Conservation (phyloP, 2,888 invertebrate species). For the Hermaeophaga mercurialis region DNA sequence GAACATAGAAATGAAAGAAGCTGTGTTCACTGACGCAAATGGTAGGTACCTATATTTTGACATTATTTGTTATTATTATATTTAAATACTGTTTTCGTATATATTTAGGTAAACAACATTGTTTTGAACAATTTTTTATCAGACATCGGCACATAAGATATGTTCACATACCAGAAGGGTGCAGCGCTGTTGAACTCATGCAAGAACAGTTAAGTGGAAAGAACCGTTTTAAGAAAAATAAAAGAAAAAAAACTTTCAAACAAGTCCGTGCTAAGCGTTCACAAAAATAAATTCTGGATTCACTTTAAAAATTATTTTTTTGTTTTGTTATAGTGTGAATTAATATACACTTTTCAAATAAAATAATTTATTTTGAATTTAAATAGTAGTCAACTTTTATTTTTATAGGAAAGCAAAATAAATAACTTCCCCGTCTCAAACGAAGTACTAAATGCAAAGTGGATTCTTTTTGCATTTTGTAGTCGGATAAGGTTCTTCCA, state of each 20-base stretch:
- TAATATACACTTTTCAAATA: no score
- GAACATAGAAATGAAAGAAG: conserved; percentile 70
- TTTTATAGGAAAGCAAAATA: no score
- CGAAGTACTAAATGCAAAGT: conserved; percentile 65
- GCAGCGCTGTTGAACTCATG: conserved; percentile 42
- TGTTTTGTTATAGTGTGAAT: no score
- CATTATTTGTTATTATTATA: no score
- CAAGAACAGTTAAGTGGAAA: conserved; percentile 36
- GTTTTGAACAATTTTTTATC: conserved; percentile 68
- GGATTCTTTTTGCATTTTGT: no score
- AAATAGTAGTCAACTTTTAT: no score
- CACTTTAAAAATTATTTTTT: neutral
- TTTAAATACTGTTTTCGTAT: conserved; percentile 11
- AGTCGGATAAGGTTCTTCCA: conserved; percentile 68
- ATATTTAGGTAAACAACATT: conserved; percentile 55
- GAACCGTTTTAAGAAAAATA: conserved; percentile 21
- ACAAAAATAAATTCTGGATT: conserved; percentile 58
- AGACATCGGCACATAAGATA: conserved; percentile 70
- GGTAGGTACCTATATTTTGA: no score
- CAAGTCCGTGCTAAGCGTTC: conserved; percentile 59
- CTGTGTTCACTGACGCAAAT: conserved; percentile 66
- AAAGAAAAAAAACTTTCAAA: conserved; percentile 56
- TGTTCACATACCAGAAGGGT: conserved; percentile 67
- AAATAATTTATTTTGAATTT: no score
- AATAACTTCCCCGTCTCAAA: conserved; percentile 69